Evolutionary conservation across 1,140 invertebrate species (phyloP).

Genomic region (Cryptotermes secundus): DNA sequence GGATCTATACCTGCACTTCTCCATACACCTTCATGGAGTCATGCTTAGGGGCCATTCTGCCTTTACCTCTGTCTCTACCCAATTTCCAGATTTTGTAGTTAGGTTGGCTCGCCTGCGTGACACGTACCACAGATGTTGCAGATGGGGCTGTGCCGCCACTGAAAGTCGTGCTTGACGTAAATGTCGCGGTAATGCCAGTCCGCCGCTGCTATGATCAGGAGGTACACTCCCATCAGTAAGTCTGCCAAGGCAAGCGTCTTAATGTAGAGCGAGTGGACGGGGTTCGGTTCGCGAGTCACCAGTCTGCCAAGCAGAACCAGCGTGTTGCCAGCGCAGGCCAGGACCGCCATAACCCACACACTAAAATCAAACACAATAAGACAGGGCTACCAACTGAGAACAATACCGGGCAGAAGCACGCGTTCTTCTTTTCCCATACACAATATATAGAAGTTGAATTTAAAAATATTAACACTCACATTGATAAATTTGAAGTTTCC

Average conservation of each 20-base stretch:
- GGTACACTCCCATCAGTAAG: constrained; percentile 67
- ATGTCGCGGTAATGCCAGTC: constrained; percentile 60
- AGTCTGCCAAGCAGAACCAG: constrained; percentile 61
- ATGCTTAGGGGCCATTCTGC: no score
- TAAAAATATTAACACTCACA: no score
- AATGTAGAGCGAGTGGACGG: constrained; percentile 61
- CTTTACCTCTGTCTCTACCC: no score
- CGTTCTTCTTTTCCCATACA: no score
- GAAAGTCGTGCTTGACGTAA: constrained; percentile 58
- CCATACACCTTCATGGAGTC: no score
- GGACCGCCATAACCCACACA: constrained; percentile 66
- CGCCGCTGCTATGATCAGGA: constrained; percentile 62
- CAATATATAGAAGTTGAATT: no score
- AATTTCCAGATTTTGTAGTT: no score
- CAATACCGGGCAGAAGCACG: no score
- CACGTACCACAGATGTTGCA: constrained; percentile 56
- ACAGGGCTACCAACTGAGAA: not conserved
- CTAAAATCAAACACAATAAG: constrained; percentile 42
- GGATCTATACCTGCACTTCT: no score
- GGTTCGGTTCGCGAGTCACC: constrained; percentile 48
- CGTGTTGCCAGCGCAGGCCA: constrained; percentile 62
- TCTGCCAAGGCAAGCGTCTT: constrained; percentile 67
- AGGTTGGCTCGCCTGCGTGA: no score
- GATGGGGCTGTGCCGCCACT: constrained; percentile 58
- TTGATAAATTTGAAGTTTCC: no score